Base-by-base conservation (phyloP, 2,113 vertebrate species). In the Oophaga pumilio region DNA sequence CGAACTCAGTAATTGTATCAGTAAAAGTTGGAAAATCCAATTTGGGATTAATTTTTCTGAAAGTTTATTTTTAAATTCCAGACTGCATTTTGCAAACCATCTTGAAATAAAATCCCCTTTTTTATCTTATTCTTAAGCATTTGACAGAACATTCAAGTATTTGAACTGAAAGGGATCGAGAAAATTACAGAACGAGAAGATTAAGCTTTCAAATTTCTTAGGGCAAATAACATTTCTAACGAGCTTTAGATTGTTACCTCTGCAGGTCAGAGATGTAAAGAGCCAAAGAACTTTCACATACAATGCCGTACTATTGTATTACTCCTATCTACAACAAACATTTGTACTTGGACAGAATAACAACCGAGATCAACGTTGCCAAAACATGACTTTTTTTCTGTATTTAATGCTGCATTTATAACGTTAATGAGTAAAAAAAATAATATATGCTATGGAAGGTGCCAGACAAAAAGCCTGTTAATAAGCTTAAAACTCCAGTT, bases 251-350 rank as follows among this genome's bases (percentile, higher is more conserved):
- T 76, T 87, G 79, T 56, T 64, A 52, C 78, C 79, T 87, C 86
- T 87, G 86, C 86, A 43, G 77, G 79, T n/a, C 79, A 82, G 86
- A 71, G 79, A 60, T 71, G 56, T n/a, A 87, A 20, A 64, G 68
- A 82, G 78, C 79, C 78, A 76, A 82, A 87, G 86, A 87, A 82
- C 68, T 87, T 80, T 43, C 43, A 10, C 56, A 6, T 50, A 59
- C 18, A 71, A 57, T 73, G 20, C 52, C 14, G 12, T 69, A 59
- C 77, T 82, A 68, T 60, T 52, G 64, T 83, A 73, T 68, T 53
- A 68, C 26, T 43, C n/a, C 69, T 83, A 83, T 83, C 62, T 68
- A 68, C 13, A 68, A 49, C 22, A 50, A 59, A 62, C 59, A 49
- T 83, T 69, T 68, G 33, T 52, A 82, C 22, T 66, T 24, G 17